phyloP scores from a whole-genome alignment of 2,113 vertebrate genomes.

The Herpetotheres cachinnans region DNA sequence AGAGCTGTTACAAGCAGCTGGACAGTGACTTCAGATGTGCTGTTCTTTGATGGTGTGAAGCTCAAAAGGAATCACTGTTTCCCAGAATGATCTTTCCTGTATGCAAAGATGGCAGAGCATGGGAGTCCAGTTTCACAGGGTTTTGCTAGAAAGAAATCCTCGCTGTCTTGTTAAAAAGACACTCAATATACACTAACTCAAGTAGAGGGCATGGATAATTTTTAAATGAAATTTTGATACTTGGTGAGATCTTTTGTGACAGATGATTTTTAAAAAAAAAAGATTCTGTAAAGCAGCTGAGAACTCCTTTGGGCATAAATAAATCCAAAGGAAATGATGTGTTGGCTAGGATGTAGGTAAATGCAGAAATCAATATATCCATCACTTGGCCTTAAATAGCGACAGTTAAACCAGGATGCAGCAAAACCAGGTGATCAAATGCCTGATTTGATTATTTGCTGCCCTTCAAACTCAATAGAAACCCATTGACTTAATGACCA shows the following conservation, averaged over 20 bases:
- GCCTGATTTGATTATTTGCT: background rate
- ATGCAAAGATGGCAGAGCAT: background rate
- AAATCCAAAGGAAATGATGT: background rate
- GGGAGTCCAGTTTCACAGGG: background rate
- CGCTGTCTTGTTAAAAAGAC: background rate
- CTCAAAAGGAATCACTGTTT: background rate
- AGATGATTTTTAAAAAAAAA: background rate
- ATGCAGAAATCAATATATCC: background rate
- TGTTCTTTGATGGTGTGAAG: background rate
- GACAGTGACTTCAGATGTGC: background rate
- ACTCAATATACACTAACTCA: background rate
- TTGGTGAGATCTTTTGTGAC: background rate
- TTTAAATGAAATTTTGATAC: background rate
- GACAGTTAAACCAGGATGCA: background rate
- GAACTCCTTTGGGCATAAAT: background rate
- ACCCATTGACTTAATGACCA: background rate
- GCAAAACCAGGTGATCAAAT: background rate
- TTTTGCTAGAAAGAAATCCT: background rate
- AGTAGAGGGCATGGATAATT: background rate
- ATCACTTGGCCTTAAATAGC: background rate
- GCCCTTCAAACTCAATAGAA: background rate
- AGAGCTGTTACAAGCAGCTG: background rate
- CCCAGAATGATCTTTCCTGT: background rate
- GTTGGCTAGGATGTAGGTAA: background rate
- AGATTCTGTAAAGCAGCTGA: background rate